Conservation (phyloP, 2,113 vertebrate species). For the Pseudorhombus dupliciocellatus region DNA sequence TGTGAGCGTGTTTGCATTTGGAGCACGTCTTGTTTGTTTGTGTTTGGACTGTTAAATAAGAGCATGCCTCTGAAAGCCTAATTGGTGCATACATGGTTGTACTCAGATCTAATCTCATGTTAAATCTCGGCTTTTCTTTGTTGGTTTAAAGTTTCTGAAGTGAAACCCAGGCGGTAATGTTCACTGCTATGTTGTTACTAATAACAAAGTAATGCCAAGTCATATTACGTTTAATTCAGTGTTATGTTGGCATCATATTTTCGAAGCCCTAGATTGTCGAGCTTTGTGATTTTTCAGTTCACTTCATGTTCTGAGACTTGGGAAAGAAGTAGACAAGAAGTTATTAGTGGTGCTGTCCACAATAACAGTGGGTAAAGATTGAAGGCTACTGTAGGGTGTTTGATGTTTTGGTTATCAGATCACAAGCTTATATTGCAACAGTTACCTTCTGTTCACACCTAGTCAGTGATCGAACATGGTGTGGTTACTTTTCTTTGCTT, state of each 20-base stretch:
- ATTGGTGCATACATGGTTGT: not conserved
- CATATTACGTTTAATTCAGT: not conserved
- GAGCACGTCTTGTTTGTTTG: constrained; percentile 1
- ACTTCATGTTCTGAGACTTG: not conserved
- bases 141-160: not conserved
- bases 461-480: not conserved
- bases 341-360: not conserved
- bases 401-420: not conserved
- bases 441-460: not conserved
- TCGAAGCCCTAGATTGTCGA: not conserved
- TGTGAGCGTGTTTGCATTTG: not conserved
- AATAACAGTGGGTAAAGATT: not conserved
- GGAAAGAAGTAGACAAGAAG: not conserved
- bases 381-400: not conserved
- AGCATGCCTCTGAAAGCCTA: not conserved
- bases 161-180: not conserved
- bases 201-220: not conserved
- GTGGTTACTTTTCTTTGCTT: too few species aligned
- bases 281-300: not conserved
- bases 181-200: not conserved
- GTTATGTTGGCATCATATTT: not conserved
- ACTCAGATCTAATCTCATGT: not conserved
- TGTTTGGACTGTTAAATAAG: not conserved
- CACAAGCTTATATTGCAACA: not conserved
- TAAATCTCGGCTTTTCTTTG: not conserved